Conservation (phyloP, 2,888 invertebrate species). For the Elaeidobius kamerunicus region DNA sequence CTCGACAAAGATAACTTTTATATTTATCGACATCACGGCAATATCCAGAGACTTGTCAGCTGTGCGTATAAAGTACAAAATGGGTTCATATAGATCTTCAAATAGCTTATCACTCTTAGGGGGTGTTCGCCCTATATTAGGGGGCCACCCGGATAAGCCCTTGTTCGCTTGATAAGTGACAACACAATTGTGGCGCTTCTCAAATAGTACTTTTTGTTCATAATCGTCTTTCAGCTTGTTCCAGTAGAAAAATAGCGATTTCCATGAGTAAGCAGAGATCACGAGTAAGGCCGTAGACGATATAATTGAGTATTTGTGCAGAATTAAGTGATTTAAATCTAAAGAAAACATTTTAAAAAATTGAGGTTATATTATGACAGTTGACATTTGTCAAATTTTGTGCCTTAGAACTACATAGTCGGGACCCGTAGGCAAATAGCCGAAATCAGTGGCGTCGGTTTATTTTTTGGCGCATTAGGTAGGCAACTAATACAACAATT, state of each 20-base stretch:
- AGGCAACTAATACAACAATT: not conserved
- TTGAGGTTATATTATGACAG: constrained; percentile 9
- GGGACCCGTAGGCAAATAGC: too few relatives aligned
- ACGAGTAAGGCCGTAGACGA: constrained; percentile 28
- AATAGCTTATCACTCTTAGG: constrained; percentile 29
- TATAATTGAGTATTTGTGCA: constrained; percentile 24
- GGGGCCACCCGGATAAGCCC: constrained; percentile 40
- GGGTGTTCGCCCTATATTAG: constrained; percentile 8
- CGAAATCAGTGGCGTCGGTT: too few relatives aligned
- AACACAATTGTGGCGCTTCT: constrained; percentile 42
- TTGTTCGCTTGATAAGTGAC: constrained; percentile 37
- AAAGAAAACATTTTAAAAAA: constrained; percentile 15
- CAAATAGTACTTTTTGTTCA: constrained; percentile 35
- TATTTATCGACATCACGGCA: constrained; percentile 40
- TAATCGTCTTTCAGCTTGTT: constrained; percentile 32
- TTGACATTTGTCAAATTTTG: not conserved
- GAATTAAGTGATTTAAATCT: constrained; percentile 15
- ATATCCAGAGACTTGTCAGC: constrained; percentile 39
- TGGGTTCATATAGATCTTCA: constrained; percentile 37
- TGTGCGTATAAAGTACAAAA: constrained; percentile 42
- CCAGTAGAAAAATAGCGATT: constrained; percentile 34
- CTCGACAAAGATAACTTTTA: constrained; percentile 35
- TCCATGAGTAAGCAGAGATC: constrained; percentile 36
- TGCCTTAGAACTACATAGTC: not conserved
- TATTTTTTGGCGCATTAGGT: too few relatives aligned